These are phyloP conservation scores for Acropternis orthonyx DNA, from an alignment of 2,797 vertebrate species.

Conservation along the genomic window DNA sequence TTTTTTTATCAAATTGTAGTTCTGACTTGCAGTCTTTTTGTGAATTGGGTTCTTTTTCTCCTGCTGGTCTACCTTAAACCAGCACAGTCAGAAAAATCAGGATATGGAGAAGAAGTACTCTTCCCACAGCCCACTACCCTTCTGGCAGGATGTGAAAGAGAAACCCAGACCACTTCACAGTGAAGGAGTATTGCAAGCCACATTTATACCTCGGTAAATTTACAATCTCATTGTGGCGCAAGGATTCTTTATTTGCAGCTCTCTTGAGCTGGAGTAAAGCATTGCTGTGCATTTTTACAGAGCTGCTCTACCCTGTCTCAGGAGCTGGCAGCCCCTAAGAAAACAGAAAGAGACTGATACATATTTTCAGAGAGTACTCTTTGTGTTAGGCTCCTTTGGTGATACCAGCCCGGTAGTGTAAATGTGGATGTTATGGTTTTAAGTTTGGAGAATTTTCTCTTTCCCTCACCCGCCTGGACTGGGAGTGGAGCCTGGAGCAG, in stretches of 20 bases:
- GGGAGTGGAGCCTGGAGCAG: no score
- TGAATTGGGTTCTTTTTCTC: no score
- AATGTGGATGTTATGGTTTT: no score
- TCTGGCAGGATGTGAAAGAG: neutral
- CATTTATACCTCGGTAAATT: neutral
- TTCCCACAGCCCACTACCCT: neutral
- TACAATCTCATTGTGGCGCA: neutral
- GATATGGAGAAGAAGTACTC: neutral
- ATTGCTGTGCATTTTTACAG: neutral
- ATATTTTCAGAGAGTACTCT: neutral
- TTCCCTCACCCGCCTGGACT: no score
- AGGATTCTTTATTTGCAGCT: neutral
- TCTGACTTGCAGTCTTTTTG: no score
- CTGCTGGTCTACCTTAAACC: no score
- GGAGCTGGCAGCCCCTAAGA: neutral
- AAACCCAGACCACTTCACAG: neutral
- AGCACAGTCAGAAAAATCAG: neutral
- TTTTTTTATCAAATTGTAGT: no score
- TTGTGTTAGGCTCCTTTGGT: neutral
- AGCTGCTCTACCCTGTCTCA: neutral
- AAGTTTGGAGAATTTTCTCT: no score
- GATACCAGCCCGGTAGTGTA: neutral
- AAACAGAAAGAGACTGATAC: accelerated
- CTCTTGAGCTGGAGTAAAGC: neutral
- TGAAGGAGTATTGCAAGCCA: neutral